A percentile compares a stretch with the other conserved stretches of the same genome.
phyloP scores from a whole-genome alignment of 2,888 invertebrate species.

The Drosophila infuscata region DNA sequence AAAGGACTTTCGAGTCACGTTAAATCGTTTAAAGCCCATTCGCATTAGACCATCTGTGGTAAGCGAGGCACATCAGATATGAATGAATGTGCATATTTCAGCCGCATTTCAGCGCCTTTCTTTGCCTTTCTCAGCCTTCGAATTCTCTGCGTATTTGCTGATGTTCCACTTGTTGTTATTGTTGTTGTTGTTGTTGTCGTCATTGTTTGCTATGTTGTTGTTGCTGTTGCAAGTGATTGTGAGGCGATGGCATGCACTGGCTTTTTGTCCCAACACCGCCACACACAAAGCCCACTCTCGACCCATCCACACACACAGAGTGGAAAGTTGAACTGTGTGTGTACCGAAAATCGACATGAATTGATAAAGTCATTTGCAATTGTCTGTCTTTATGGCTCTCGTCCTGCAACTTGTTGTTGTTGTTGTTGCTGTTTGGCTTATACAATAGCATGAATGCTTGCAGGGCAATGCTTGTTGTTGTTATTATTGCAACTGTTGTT shows the following conservation, averaged over 20 bases:
- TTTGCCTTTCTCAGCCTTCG: constrained; percentile 12
- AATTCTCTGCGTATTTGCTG: constrained; percentile 47
- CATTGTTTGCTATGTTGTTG: constrained; percentile 56
- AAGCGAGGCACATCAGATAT: constrained; percentile 5
- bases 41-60: constrained; percentile 35
- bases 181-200: constrained; percentile 15
- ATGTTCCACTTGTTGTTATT: constrained; percentile 8
- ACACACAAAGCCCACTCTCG: constrained; percentile 58
- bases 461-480: constrained; percentile 27
- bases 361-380: constrained; percentile 80
- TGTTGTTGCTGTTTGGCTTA: constrained; percentile 70
- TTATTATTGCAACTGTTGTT: constrained; percentile 42
- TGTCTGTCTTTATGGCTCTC: constrained; percentile 73
- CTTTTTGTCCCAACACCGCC: constrained; percentile 64
- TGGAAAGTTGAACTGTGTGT: constrained; percentile 58
- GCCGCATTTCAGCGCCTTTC: constrained; percentile 49
- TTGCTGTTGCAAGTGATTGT: constrained; percentile 67
- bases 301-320: constrained; percentile 13
- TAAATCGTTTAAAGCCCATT: constrained; percentile 26
- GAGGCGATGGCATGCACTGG: constrained; percentile 56
- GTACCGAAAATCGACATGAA: constrained; percentile 77
- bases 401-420: constrained; percentile 29
- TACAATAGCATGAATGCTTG: constrained; percentile 55
- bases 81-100: constrained; percentile 19
- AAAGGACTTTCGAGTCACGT: neutral